Conservation (phyloP, 2,888 invertebrate species). For the Meghimatium bilineatum region DNA sequence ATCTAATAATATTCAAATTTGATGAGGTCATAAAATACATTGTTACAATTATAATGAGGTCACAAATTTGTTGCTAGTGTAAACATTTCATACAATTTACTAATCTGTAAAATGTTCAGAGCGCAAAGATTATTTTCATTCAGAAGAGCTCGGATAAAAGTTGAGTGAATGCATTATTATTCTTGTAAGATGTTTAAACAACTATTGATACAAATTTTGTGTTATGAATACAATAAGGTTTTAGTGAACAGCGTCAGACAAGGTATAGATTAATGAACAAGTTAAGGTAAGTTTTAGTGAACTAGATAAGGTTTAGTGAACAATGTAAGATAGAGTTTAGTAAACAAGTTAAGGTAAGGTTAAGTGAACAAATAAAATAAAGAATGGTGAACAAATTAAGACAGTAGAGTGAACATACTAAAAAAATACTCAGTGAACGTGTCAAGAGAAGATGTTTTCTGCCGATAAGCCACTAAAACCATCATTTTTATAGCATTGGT, state of each 20-base stretch:
- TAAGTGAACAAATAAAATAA: background rate
- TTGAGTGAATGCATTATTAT: background rate
- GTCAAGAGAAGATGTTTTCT: background rate
- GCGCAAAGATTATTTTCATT: too few species aligned
- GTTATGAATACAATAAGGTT: background rate
- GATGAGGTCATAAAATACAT: too few species aligned
- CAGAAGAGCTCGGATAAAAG: background rate
- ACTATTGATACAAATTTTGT: too few species aligned
- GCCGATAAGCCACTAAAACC: too few species aligned
- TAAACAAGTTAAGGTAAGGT: background rate
- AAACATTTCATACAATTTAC: too few species aligned
- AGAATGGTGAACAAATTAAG: background rate
- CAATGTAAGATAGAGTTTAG: conserved; percentile 3
- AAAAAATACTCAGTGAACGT: background rate
- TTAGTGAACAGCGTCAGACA: background rate
- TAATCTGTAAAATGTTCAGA: too few species aligned
- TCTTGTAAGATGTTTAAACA: background rate
- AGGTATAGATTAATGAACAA: background rate
- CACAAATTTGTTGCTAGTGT: too few species aligned
- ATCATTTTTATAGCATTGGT: too few species aligned
- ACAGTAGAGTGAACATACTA: background rate
- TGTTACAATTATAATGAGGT: too few species aligned
- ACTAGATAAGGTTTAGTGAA: background rate
- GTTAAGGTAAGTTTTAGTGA: background rate
- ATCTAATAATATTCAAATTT: too few species aligned